Percentiles rank a stretch among this genome's conserved stretches.
Evolutionary conservation across 2,888 invertebrate species (phyloP).

Genomic region (Lepidocyrtinus sp.): DNA sequence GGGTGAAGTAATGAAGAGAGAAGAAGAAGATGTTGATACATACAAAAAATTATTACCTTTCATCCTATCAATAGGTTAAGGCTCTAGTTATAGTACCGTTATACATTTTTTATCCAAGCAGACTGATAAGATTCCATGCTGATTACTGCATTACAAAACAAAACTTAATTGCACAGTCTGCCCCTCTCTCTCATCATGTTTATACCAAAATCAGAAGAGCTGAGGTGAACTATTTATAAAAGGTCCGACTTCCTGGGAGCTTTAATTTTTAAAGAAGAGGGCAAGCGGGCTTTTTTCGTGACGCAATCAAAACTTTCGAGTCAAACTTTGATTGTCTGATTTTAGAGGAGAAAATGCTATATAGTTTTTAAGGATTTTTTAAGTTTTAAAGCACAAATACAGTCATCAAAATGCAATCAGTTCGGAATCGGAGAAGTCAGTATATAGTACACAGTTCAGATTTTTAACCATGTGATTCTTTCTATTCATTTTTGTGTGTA

Average conservation of each 20-base stretch:
- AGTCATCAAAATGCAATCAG: constrained; percentile 60
- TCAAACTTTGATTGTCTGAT: constrained; percentile 61
- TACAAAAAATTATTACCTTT: too few species aligned
- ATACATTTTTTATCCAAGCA: constrained; percentile 49
- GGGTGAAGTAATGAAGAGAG: constrained; percentile 39
- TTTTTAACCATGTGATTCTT: constrained; percentile 60
- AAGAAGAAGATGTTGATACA: too few species aligned
- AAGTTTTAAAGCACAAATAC: constrained; percentile 55
- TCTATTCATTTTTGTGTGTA: constrained; percentile 59
- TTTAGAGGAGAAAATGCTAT: too few species aligned
- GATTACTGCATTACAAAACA: constrained; percentile 44
- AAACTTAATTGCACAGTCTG: constrained; percentile 54
- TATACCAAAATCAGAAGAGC: constrained; percentile 37
- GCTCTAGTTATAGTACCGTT: too few species aligned
- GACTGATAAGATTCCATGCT: constrained; percentile 59
- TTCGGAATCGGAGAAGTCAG: constrained; percentile 57
- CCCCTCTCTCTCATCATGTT: constrained; percentile 14
- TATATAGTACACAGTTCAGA: constrained; percentile 43
- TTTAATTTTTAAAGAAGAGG: constrained; percentile 50
- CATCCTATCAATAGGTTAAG: constrained; percentile 45
- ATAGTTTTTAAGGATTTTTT: too few species aligned
- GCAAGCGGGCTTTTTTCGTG: constrained; percentile 48
- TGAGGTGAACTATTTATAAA: too few species aligned
- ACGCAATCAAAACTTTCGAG: constrained; percentile 57
- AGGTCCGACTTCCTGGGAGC: constrained; percentile 52